Base-by-base conservation (phyloP, 1,140 invertebrate genomes). In the Dufourea novaeangliae region DNA sequence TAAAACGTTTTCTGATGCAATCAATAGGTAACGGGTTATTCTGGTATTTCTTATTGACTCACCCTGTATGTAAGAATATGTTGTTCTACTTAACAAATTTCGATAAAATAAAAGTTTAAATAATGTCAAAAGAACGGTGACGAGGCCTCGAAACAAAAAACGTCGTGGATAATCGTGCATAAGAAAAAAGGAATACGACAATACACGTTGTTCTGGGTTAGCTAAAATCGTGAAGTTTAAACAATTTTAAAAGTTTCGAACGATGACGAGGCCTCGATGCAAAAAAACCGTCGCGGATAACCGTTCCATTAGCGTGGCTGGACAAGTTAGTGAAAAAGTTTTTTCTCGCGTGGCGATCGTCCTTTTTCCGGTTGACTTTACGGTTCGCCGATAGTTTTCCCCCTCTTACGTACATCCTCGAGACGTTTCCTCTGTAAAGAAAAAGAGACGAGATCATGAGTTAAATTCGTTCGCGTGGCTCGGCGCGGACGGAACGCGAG, bases 351-450 rank as follows among this genome's bases (percentile, higher is more conserved):
- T n/a, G 12, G 5, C 11, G 20, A 34, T 14, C 25, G 69, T 74
- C 67, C 73, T 83, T 71, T 46, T 34, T 83, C 74, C 54, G 37
- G 44, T 41, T 46, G 73, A 71, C 66, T 82, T 56, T 78, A 82
- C 63, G 41, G 64, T 74, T 74, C 80, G 41, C 56, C 68, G 66
- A 68, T 79, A 79, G 46, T 80, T 84, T 61, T n/a, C n/a, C 34
- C 68, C 80, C 68, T 90, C 86, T 86, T 94, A 94, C 93, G 91
- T 94, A 93, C 93, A 93, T 94, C 93, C 88, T 94, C 93, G 84
- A 94, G 88, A 88, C 93, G 93, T 88, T 94, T 94, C 89, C 91
- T 93, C 93, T 94, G 93, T 78, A 94, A 94, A 92, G 86, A 90
- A 90, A 88, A 87, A 89, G 78, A 87, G 76, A 86, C 82, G 85